Percentiles rank a stretch among this genome's conserved stretches.
phyloP scores from a whole-genome alignment of 2,113 vertebrate species.

The Chiloscyllium plagiosum region DNA sequence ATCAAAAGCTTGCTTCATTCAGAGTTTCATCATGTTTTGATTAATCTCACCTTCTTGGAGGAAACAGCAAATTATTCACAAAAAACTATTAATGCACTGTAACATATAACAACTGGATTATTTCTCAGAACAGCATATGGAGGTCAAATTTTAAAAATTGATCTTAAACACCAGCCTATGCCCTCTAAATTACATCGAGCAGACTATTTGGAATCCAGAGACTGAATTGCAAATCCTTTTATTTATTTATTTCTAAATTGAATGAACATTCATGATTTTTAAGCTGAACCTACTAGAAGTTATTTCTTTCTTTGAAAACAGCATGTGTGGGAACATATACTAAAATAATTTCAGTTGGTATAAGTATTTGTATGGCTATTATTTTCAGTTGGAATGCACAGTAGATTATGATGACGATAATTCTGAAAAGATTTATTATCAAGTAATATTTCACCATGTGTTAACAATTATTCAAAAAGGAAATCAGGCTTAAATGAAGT shows the following conservation, averaged over 20 bases:
- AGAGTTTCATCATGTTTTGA: background rate
- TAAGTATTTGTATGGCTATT: background rate
- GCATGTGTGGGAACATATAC: background rate
- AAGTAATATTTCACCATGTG: background rate
- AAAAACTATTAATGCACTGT: background rate
- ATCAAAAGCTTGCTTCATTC: background rate
- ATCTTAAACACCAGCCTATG: background rate
- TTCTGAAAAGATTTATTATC: background rate
- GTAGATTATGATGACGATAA: background rate
- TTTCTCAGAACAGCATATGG: background rate
- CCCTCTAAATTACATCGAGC: background rate
- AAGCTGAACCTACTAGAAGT: too few relatives aligned
- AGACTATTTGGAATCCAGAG: background rate
- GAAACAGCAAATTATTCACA: background rate
- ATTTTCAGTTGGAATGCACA: background rate
- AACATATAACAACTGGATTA: background rate
- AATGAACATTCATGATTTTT: background rate
- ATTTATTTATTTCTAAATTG: conserved; percentile 12
- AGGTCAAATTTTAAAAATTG: background rate
- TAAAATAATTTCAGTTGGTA: too few relatives aligned
- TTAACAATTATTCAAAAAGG: background rate
- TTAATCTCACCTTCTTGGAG: background rate
- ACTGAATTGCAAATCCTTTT: background rate
- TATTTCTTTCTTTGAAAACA: background rate
- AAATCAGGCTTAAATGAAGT: background rate